A percentile compares a stretch with the other conserved stretches of the same genome.
phyloP scores from a whole-genome alignment of 1,140 invertebrate species.

The Penaeus japonicus region DNA sequence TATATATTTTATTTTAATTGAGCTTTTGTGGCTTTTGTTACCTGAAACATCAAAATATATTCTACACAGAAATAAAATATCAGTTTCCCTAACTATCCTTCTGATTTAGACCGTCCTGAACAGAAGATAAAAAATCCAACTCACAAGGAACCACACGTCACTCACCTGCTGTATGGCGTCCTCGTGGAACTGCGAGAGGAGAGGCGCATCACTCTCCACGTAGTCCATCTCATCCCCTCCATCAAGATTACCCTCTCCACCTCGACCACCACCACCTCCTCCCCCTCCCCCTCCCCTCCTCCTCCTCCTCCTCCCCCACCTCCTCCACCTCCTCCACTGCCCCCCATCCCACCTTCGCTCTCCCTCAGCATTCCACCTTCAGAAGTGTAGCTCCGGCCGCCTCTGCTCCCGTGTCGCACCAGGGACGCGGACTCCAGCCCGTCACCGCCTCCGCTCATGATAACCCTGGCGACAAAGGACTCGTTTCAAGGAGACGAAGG shows the following conservation, averaged over 20 bases:
- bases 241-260: neutral
- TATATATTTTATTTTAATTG: too few relatives aligned
- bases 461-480: conserved; percentile 26
- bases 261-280: neutral
- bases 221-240: conserved; percentile 60
- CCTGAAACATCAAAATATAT: too few relatives aligned
- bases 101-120: too few relatives aligned
- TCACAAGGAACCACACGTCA: neutral
- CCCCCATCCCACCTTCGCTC: conserved; percentile 1
- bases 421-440: conserved; percentile 60
- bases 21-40: too few relatives aligned
- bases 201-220: conserved; percentile 67
- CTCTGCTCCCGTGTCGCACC: conserved; percentile 56
- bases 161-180: conserved; percentile 75
- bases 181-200: conserved; percentile 78
- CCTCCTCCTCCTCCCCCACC: neutral
- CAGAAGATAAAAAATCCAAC: too few relatives aligned
- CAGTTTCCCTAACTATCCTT: too few relatives aligned
- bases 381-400: conserved; percentile 59
- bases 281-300: neutral
- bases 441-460: conserved; percentile 47
- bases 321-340: neutral
- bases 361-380: conserved; percentile 49
- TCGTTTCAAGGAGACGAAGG: too few relatives aligned
- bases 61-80: too few relatives aligned